phyloP scores from a whole-genome alignment of 2,888 invertebrate species.

The Drosophila anomalipes region DNA sequence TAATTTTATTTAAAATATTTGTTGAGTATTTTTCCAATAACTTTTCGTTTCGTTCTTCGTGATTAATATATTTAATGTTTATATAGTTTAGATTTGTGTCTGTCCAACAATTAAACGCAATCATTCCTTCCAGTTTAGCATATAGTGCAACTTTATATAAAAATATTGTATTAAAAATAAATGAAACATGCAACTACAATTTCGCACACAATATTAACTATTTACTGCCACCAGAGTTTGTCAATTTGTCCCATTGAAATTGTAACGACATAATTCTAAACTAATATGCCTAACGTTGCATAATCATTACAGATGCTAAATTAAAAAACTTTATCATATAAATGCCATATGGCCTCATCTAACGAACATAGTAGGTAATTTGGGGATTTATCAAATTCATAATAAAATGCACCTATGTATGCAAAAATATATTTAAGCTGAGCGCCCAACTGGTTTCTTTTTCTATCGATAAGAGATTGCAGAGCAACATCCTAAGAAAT shows the following conservation, averaged over 20 bases:
- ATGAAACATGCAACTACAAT: slow-evolving; percentile 53
- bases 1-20: slow-evolving; percentile 35
- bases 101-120: slow-evolving; percentile 74
- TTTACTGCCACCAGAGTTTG: slow-evolving; percentile 72
- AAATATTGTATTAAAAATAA: slow-evolving; percentile 71
- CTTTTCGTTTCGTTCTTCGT: slow-evolving; percentile 19
- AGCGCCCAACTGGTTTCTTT: slow-evolving; percentile 5
- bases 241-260: slow-evolving; percentile 63
- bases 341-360: not conserved
- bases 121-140: slow-evolving; percentile 77
- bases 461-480: slow-evolving; percentile 4
- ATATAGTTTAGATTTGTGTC: slow-evolving; percentile 63
- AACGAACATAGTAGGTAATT: slow-evolving; percentile 10
- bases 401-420: slow-evolving; percentile 7
- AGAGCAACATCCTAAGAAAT: not conserved
- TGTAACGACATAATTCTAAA: slow-evolving; percentile 47
- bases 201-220: slow-evolving; percentile 44
- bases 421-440: not conserved
- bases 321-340: slow-evolving; percentile 13
- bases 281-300: slow-evolving; percentile 11
- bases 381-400: not conserved
- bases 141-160: slow-evolving; percentile 73
- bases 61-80: slow-evolving; percentile 53
- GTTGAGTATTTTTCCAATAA: slow-evolving; percentile 34
- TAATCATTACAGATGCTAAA: slow-evolving; percentile 15